Percentiles rank a stretch among this genome's conserved stretches.
Evolutionary conservation across 2,113 vertebrate genomes (phyloP).

Genomic region (Accipiter cooperii): DNA sequence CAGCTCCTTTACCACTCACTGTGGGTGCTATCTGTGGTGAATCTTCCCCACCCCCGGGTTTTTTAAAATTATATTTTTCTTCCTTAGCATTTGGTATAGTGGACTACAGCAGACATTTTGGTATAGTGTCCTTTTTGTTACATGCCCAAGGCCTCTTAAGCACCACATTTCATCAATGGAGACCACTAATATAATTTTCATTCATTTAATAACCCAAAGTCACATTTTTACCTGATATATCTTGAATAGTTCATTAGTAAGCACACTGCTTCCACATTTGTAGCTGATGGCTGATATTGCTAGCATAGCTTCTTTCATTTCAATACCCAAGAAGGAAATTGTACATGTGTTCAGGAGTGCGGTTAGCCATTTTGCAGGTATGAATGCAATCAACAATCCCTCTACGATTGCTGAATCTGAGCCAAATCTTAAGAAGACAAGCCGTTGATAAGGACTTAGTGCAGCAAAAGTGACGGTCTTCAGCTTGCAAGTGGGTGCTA

Average conservation of each 20-base stretch:
- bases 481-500: neutral
- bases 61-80: neutral
- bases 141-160: neutral
- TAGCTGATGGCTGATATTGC: neutral
- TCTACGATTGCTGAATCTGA: accelerated
- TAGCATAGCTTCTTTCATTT: neutral
- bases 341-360: neutral
- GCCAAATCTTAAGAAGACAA: neutral
- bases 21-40: neutral
- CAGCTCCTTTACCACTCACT: neutral
- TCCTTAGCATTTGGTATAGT: neutral
- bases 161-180: neutral
- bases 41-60: neutral
- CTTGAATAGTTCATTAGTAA: neutral
- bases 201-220: neutral
- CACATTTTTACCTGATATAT: neutral
- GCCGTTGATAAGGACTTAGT: neutral
- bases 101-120: neutral
- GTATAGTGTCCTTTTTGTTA: neutral
- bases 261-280: neutral
- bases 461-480: neutral
- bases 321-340: neutral
- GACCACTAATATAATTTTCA: neutral
- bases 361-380: neutral
- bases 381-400: neutral